Evolutionary conservation across 2,113 vertebrate species (phyloP), one percentile per base, ranked within the genome.

Genomic region (Tyto alba): DNA sequence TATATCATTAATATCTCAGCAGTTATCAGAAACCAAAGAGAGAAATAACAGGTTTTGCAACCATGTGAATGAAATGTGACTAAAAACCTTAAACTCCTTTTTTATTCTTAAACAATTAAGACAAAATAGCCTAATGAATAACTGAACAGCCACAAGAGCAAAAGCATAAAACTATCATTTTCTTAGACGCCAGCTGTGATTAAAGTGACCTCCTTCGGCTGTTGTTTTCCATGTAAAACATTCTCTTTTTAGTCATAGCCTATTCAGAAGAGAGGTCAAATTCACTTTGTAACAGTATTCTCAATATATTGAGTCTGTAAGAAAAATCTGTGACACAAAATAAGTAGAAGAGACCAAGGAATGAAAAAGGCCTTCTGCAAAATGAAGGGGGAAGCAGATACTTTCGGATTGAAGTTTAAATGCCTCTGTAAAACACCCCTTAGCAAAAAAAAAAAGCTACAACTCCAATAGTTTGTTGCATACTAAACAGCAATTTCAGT

Each of bases 161-260:
- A 89, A 95, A 87, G 36, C 74, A 89, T 71, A 89, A 71, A 91
- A 74, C 56, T 55, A 90, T 32, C 48, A 77, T 84, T 94, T 90
- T 82, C 68, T 96, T 64, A 90, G 57, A 93, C 29, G 66, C 71
- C 91, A 95, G 89, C 91, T 96, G 86, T 72, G 91, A 82, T 72
- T 68, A 79, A 92, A 96, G 53, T 3, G 0, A 79, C 32, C 36
- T 72, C 67, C 83, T 85, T 75, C 52, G 52, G 64, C 43, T 14
- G 66, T 75, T 75, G 36, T 88, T 90, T 85, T 75, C 62, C 56
- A 85, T 75, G 60, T 55, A 94, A 85, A 88, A 78, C 22, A 67
- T 66, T 81, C 64, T 71, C 55, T 30, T 82, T 79, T 67, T 55
- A 78, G 60, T 59, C 64, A 78, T 1, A 79, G 45, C 22, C 66